Percentiles rank a stretch among this genome's conserved stretches.
Conservation (phyloP, 2,888 invertebrate species). For the Reticulitermes lucifugus region DNA sequence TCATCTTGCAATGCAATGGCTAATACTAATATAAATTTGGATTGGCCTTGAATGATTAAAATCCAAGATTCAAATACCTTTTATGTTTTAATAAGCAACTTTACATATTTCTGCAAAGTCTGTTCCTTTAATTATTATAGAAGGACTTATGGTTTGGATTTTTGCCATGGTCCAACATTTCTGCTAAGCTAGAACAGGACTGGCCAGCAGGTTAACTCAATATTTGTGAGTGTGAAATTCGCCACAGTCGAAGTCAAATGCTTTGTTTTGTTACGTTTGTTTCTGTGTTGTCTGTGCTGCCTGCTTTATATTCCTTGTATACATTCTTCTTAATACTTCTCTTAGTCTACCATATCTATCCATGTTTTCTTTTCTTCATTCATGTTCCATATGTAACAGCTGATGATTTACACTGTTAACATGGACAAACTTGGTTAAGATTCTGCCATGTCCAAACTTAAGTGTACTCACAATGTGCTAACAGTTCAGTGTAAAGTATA, state of each 20-base stretch:
- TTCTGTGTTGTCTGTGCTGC: constrained; percentile 52
- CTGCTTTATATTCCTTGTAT: constrained; percentile 47
- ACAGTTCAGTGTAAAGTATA: neutral
- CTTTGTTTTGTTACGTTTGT: constrained; percentile 50
- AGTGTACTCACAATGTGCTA: neutral
- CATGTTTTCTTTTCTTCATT: constrained; percentile 31
- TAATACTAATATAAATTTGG: constrained; percentile 49
- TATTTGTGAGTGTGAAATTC: constrained; percentile 36
- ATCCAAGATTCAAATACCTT: neutral
- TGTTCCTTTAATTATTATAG: neutral
- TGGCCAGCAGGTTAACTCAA: constrained; percentile 32
- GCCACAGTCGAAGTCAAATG: constrained; percentile 31
- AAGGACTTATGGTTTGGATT: neutral
- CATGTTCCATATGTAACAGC: constrained; percentile 2
- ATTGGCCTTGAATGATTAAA: constrained; percentile 41
- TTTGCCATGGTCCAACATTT: neutral
- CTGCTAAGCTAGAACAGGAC: neutral
- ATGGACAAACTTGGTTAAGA: constrained; percentile 9
- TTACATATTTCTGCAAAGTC: neutral
- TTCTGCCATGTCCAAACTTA: neutral
- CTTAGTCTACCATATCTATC: constrained; percentile 28
- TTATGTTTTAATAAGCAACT: constrained; percentile 16
- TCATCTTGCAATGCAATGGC: constrained; percentile 9
- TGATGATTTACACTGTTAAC: neutral
- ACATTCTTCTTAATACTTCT: constrained; percentile 41